Evolutionary conservation across 1,140 invertebrate genomes (phyloP).

Genomic region (Homarus americanus): DNA sequence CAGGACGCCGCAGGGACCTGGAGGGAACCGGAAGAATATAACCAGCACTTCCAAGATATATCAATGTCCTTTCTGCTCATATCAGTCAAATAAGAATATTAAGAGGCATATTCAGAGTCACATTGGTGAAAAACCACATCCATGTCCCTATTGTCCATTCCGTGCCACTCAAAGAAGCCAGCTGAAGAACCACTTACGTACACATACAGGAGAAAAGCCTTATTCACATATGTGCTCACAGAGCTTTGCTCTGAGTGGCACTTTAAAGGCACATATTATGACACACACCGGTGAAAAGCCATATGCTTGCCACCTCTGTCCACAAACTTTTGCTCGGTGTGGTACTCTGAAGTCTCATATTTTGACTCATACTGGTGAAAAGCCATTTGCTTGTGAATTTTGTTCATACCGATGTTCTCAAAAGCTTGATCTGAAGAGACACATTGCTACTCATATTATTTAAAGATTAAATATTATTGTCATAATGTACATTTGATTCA

Average conservation of each 20-base stretch:
- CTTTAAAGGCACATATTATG: constrained; percentile 26
- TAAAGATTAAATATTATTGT: not conserved
- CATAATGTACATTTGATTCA: not conserved
- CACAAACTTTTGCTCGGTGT: not conserved
- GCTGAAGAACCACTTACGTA: constrained; percentile 18
- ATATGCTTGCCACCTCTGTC: constrained; percentile 9
- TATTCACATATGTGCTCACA: constrained; percentile 4
- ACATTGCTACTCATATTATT: not conserved
- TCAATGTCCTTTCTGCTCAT: constrained; percentile 30
- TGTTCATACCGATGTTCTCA: constrained; percentile 23
- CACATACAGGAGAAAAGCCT: constrained; percentile 21
- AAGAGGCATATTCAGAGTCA: constrained; percentile 14
- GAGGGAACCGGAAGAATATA: not conserved
- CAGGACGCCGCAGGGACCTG: not conserved
- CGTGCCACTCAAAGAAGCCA: constrained; percentile 23
- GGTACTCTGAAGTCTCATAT: not conserved
- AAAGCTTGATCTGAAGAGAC: constrained; percentile 17
- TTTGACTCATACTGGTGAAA: constrained; percentile 13
- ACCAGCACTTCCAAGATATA: constrained; percentile 29
- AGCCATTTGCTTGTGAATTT: constrained; percentile 17
- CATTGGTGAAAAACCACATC: constrained; percentile 12
- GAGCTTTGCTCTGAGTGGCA: not conserved
- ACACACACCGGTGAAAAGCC: constrained; percentile 27
- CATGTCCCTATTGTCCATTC: constrained; percentile 26
- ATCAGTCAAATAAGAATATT: constrained; percentile 36